Conservation (phyloP, 2,888 invertebrate genomes). For the Amphiduros pacificus region DNA sequence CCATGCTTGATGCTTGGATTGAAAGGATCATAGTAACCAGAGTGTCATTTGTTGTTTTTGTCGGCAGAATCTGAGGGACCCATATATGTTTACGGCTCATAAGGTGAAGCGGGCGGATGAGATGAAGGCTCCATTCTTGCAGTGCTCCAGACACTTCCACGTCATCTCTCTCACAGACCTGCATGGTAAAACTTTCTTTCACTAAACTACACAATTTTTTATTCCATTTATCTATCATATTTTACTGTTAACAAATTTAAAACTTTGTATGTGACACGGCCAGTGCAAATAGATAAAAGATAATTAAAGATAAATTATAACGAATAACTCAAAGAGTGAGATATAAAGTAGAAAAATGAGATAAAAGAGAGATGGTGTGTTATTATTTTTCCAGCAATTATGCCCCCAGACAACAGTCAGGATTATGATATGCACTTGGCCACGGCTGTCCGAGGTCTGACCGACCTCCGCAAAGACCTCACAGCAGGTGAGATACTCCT, state of each 20-base stretch:
- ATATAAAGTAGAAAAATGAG: too few relatives aligned
- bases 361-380: too few relatives aligned
- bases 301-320: too few relatives aligned
- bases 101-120: constrained; percentile 50
- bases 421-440: constrained; percentile 55
- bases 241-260: too few relatives aligned
- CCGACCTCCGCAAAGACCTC: constrained; percentile 21
- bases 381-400: constrained; percentile 37
- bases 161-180: constrained; percentile 52
- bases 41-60: too few relatives aligned
- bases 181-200: constrained; percentile 39
- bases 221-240: too few relatives aligned
- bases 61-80: constrained; percentile 42
- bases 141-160: constrained; percentile 57
- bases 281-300: too few relatives aligned
- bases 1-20: too few relatives aligned
- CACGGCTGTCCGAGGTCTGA: constrained; percentile 24
- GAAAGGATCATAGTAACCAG: too few relatives aligned
- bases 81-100: constrained; percentile 51
- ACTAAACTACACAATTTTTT: too few relatives aligned
- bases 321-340: too few relatives aligned
- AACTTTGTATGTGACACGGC: too few relatives aligned
- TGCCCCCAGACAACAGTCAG: constrained; percentile 50
- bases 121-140: constrained; percentile 55
- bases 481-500: constrained; percentile 5